Base-by-base conservation (phyloP, 2,888 invertebrate species). In the Helleia helle region DNA sequence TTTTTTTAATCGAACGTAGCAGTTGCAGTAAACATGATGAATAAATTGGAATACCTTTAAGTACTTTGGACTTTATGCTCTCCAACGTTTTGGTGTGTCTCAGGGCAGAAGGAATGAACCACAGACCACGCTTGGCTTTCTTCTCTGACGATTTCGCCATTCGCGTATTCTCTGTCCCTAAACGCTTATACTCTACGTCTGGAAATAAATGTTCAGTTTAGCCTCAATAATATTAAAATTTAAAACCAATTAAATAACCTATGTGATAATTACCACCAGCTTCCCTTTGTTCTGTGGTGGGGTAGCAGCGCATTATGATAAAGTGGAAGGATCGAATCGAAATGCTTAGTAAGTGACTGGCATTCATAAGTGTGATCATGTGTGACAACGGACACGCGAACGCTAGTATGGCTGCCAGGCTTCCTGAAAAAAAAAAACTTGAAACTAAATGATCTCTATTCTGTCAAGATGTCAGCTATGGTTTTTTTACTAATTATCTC, bases 381-480 rank as follows among this genome's bases (percentile, higher is more conserved):
- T 89, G 88, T 3, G 87, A 83, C 40, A 89, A 62, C 1, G 89
- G 89, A 55, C 89, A 89, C 12, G 89, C 87, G 50, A 89, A 89
- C 3, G 89, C 89, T 40, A 89, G 63, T 38, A 89, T 87, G 25
- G 89, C 88, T 29, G 88, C 86, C 42, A 89, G 61, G 60, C 88
- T 88, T 43, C 89, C 90, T 87, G 70, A 42, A 86, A 73, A 27
- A 38, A 43, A 48, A 9, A 40, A 14, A 28, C 3, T 3, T 3
- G 28, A 5, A 18, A 18, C 18, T n/a, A 7, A 15, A 9, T 8
- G 1, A 7, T n/a, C n/a, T n/a, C n/a, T n/a, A n/a, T n/a, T n/a
- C n/a, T n/a, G n/a, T n/a, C n/a, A n/a, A n/a, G n/a, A n/a, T n/a
- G n/a, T n/a, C n/a, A n/a, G n/a, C n/a, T n/a, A n/a, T n/a, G n/a